These are phyloP conservation scores for Diloba caeruleocephala DNA, from an alignment of 2,888 invertebrate genomes.

Conservation along the genomic window DNA sequence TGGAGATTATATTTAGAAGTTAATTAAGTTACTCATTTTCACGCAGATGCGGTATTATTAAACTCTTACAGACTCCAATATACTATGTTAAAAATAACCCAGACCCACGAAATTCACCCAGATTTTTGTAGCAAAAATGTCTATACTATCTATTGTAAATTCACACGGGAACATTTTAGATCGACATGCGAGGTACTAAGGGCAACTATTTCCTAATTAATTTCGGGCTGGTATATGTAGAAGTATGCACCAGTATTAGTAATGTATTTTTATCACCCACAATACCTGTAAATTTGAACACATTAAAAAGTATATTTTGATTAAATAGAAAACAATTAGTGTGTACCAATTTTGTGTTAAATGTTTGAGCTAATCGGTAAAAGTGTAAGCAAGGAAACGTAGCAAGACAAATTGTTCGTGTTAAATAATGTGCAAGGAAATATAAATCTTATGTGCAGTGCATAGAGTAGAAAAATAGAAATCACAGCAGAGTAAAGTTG, in stretches of 20 bases:
- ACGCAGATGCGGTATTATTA: background rate
- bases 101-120: constrained; percentile 41
- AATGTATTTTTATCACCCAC: constrained; percentile 62
- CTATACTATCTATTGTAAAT: constrained; percentile 61
- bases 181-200: constrained; percentile 80
- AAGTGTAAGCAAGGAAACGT: constrained; percentile 75
- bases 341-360: constrained; percentile 68
- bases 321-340: constrained; percentile 53
- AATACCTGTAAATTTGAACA: constrained; percentile 61
- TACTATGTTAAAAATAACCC: constrained; percentile 22
- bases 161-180: constrained; percentile 66
- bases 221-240: constrained; percentile 88
- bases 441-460: constrained; percentile 86
- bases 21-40: constrained; percentile 13
- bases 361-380: constrained; percentile 74
- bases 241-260: constrained; percentile 88
- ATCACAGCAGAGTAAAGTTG: constrained; percentile 66
- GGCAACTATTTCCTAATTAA: constrained; percentile 68
- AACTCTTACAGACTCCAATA: constrained; percentile 32
- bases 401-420: constrained; percentile 75
- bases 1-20: background rate
- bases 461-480: constrained; percentile 81
- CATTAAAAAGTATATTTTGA: constrained; percentile 52
- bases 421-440: constrained; percentile 80
- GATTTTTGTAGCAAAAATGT: constrained; percentile 31